Base-by-base conservation (phyloP, 2,797 vertebrate genomes). In the Triplophysa bombifrons region DNA sequence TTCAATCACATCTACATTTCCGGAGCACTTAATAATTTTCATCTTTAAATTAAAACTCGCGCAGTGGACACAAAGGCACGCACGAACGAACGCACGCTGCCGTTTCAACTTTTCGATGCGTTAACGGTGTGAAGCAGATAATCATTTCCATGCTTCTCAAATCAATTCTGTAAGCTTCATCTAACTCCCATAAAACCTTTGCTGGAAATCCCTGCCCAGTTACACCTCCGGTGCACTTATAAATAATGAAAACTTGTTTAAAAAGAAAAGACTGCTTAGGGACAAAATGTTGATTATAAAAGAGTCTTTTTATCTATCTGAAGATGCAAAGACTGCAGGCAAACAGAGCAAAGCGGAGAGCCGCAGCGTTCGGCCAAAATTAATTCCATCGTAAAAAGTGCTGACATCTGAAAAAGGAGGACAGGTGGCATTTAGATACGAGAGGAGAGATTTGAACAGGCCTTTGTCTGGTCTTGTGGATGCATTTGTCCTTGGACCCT, bases 201-300 rank as follows among this genome's bases (percentile, higher is more conserved):
- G 71, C 27, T 64, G 89, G 92, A 95, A 93, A 95, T 96, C 95
- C 95, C 95, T 96, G 93, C 94, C 95, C 93, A 87, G 93, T 95
- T 94, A 95, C 94, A 92, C 96, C 93, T 98, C 95, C 94, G 95
- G 95, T 94, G 95, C 96, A 95, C 95, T 97, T 97, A 94, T 97
- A 96, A 98, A 98, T 98, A 96, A 98, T 97, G 95, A 97, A 97
- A 97, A 96, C 95, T 95, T 94, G 94, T 96, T 96, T 95, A 93
- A 94, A 89, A 95, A 94, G 94, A 90, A 88, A 96, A 94, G 94
- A 92, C 92, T 90, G 94, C 94, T 93, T 93, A 91, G 92, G 94
- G 94, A 94, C 92, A 93, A 94, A 95, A 95, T 93, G 95, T 93
- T 94, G 93, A 94, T 94, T 94, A 92, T 89, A 91, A 92, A 92